phyloP scores from a whole-genome alignment of 2,888 invertebrate species.

The Ennomos quercinarius region DNA sequence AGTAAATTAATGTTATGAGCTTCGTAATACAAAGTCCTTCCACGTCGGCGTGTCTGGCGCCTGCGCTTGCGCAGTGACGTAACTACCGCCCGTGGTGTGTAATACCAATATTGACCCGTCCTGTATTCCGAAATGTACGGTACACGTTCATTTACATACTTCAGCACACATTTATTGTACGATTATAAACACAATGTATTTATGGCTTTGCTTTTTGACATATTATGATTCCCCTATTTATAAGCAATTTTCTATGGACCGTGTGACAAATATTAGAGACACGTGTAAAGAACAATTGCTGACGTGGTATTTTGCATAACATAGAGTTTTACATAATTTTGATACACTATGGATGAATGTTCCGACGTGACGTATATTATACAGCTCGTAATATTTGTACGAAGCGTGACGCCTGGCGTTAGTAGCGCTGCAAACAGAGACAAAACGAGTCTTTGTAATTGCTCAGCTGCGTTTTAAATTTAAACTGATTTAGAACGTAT shows the following conservation, averaged over 20 bases:
- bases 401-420: conserved; percentile 9
- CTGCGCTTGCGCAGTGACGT: conserved; percentile 8
- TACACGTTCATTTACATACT: too few species aligned
- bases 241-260: conserved; percentile 8
- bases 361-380: not conserved
- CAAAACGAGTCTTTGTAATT: not conserved
- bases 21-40: too few species aligned
- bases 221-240: conserved; percentile 6
- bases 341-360: conserved; percentile 8
- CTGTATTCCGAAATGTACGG: conserved; percentile 2
- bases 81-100: not conserved
- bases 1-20: too few species aligned
- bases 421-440: not conserved
- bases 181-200: not conserved
- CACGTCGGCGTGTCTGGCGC: not conserved
- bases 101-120: conserved; percentile 15
- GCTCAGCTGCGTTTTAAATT: not conserved
- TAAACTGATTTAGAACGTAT: too few species aligned
- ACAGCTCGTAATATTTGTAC: not conserved
- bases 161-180: not conserved
- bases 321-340: conserved; percentile 13
- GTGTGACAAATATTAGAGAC: conserved; percentile 5
- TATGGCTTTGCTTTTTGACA: too few species aligned
- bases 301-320: conserved; percentile 16
- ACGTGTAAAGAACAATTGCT: conserved; percentile 1